These are phyloP conservation scores for Litoditis marina DNA, from an alignment of 2,888 invertebrate genomes.

Conservation along the genomic window DNA sequence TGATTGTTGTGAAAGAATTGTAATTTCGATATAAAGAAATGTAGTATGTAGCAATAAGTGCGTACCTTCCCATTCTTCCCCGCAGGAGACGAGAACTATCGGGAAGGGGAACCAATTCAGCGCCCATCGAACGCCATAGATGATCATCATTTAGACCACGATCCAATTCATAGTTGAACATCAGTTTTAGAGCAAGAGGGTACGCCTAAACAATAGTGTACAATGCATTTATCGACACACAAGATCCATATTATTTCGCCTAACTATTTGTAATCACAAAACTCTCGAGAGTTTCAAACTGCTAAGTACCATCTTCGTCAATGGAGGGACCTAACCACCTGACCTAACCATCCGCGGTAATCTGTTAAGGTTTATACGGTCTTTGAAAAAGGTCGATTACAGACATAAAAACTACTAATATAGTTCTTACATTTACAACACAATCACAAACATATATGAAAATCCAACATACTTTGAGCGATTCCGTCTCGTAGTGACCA, in stretches of 20 bases:
- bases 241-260: not conserved
- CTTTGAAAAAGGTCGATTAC: too few relatives aligned
- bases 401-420: too few relatives aligned
- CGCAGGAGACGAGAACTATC: constrained; percentile 27
- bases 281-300: not conserved
- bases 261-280: constrained; percentile 3
- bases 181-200: constrained; percentile 78
- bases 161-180: constrained; percentile 81
- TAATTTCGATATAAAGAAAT: not conserved
- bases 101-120: constrained; percentile 74
- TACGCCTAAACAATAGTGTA: constrained; percentile 35
- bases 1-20: too few relatives aligned
- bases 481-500: too few relatives aligned
- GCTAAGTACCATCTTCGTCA: too few relatives aligned
- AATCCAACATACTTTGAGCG: too few relatives aligned
- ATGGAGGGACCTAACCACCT: too few relatives aligned
- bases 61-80: constrained; percentile 46
- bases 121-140: constrained; percentile 77
- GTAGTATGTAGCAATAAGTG: not conserved
- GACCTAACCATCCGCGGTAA: too few relatives aligned
- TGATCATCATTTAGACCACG: constrained; percentile 72
- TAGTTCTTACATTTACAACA: too few relatives aligned
- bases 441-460: too few relatives aligned
- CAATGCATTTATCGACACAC: not conserved
- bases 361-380: too few relatives aligned